These are phyloP conservation scores for Tychaedon coryphoeus DNA, from an alignment of 2,113 vertebrate species.

Conservation along the genomic window DNA sequence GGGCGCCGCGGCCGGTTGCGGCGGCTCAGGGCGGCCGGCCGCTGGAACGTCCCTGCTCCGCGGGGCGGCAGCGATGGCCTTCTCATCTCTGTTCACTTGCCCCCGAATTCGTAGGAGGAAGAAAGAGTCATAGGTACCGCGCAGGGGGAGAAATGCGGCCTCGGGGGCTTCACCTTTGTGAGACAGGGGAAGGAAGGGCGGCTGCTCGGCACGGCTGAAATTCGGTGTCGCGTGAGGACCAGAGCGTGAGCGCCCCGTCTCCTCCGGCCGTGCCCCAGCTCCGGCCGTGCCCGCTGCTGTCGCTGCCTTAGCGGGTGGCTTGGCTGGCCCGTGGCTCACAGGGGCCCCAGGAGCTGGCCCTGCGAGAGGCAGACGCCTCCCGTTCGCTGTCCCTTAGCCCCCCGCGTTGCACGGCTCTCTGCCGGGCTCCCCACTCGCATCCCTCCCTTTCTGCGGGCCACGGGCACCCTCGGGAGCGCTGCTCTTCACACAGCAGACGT, in stretches of 20 bases:
- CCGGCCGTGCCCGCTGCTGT: neutral
- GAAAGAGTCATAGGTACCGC: neutral
- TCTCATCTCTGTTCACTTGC: neutral
- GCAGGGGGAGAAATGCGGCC: fast-evolving
- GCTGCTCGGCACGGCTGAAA: neutral
- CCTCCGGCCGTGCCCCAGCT: neutral
- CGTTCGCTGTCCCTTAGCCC: fast-evolving
- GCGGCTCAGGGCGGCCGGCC: neutral
- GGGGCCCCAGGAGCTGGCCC: neutral
- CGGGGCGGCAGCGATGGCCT: neutral
- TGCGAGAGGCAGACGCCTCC: neutral
- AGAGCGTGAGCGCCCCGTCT: neutral
- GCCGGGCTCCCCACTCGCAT: neutral
- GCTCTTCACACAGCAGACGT: neutral
- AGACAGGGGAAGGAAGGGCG: neutral
- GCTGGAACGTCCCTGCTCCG: neutral
- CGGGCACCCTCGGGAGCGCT: fast-evolving
- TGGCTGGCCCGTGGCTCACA: neutral
- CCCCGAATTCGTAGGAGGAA: neutral
- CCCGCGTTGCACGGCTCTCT: fast-evolving
- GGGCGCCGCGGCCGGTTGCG: neutral
- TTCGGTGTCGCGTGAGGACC: no score
- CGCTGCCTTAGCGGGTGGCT: fast-evolving
- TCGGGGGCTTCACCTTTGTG: no score
- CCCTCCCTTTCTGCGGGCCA: neutral